Conservation (phyloP, 1,140 invertebrate genomes). For the Thalassaphorura encarpata region DNA sequence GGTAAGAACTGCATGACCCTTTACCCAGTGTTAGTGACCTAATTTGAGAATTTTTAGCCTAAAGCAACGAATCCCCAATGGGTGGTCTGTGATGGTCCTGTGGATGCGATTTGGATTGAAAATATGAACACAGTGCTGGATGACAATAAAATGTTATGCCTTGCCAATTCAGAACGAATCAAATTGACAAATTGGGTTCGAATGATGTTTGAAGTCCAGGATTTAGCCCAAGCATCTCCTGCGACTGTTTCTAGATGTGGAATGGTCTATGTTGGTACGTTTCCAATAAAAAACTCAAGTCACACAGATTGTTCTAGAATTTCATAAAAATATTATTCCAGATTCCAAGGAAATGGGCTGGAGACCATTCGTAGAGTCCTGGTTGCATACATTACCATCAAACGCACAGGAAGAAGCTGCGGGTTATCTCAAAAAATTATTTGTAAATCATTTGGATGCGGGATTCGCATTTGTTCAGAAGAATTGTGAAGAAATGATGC, state of each 20-base stretch:
- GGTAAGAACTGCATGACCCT: conserved; percentile 37
- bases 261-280: conserved; percentile 85
- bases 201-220: conserved; percentile 49
- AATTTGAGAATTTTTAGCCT: conserved; percentile 33
- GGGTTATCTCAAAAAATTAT: conserved; percentile 49
- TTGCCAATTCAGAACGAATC: conserved; percentile 79
- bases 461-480: conserved; percentile 55
- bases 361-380: conserved; percentile 67
- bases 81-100: conserved; percentile 80
- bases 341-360: conserved; percentile 65
- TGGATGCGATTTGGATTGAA: conserved; percentile 91
- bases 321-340: neutral
- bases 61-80: conserved; percentile 61
- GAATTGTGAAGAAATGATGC: conserved; percentile 51
- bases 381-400: conserved; percentile 52
- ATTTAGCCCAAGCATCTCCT: conserved; percentile 73
- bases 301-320: neutral
- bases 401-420: conserved; percentile 46
- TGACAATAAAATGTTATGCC: conserved; percentile 85
- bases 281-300: conserved; percentile 26
- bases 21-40: neutral
- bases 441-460: conserved; percentile 50
- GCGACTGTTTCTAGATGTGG: conserved; percentile 72
- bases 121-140: conserved; percentile 90
- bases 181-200: conserved; percentile 59